Conservation (phyloP, 2,888 invertebrate species). For the Hydriomena furcata region DNA sequence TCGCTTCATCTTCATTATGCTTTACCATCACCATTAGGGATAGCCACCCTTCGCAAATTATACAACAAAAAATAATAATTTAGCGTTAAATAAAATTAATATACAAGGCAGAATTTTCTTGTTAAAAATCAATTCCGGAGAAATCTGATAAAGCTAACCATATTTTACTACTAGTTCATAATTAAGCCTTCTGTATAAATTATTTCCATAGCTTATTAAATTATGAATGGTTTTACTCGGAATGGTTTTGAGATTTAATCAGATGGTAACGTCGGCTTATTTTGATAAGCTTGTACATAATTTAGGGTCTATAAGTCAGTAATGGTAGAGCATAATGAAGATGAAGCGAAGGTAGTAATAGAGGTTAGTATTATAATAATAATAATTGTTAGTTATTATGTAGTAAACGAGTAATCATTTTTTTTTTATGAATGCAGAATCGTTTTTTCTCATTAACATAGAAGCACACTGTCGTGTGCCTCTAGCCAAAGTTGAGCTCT, state of each 20-base stretch:
- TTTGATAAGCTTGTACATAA: constrained; percentile 18
- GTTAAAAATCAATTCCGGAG: constrained; percentile 2
- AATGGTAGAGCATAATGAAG: background rate
- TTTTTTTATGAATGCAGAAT: too few species aligned
- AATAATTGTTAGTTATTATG: too few species aligned
- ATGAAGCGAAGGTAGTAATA: too few species aligned
- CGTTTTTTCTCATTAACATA: too few species aligned
- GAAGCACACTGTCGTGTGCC: too few species aligned
- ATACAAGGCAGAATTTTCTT: constrained; percentile 3
- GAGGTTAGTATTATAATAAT: too few species aligned
- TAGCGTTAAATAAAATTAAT: background rate
- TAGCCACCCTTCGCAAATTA: too few species aligned
- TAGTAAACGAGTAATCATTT: too few species aligned
- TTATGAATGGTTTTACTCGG: constrained; percentile 20
- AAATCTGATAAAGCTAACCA: background rate
- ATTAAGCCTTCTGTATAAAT: constrained; percentile 14
- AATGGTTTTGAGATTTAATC: constrained; percentile 20
- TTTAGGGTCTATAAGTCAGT: constrained; percentile 6
- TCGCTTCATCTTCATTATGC: background rate
- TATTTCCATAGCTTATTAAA: constrained; percentile 22
- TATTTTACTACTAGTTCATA: constrained; percentile 11
- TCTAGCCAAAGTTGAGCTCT: too few species aligned
- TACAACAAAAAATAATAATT: too few species aligned
- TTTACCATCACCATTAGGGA: background rate
- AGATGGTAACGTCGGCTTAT: constrained; percentile 16